Evolutionary conservation across 2,888 invertebrate species (phyloP).

Genomic region (Suillia variegata): DNA sequence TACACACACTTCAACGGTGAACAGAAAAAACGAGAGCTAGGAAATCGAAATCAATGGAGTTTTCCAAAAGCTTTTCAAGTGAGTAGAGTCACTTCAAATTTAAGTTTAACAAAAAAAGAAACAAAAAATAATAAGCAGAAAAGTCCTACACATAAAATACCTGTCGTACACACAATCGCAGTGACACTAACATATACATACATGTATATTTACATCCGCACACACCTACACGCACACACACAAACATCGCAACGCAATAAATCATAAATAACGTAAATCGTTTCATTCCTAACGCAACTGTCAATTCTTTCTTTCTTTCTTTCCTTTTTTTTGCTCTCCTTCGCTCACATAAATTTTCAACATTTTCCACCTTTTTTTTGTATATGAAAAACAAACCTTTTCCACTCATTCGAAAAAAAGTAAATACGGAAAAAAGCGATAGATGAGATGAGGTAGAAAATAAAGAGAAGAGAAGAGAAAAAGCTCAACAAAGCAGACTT

Average conservation of each 20-base stretch:
- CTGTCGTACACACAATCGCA: neutral
- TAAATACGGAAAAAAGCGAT: neutral
- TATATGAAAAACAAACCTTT: neutral
- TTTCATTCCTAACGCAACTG: slow-evolving; percentile 39
- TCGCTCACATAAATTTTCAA: slow-evolving; percentile 9
- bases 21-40: no score
- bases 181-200: no score
- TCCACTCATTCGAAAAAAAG: slow-evolving; percentile 1
- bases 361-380: neutral
- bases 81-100: neutral
- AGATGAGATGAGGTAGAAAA: neutral
- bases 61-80: neutral
- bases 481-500: slow-evolving; percentile 31
- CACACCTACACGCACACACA: neutral
- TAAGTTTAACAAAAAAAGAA: no score
- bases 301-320: no score
- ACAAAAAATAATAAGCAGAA: no score
- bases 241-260: slow-evolving; percentile 36
- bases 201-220: neutral
- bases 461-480: neutral
- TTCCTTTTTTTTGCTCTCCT: no score
- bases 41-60: neutral
- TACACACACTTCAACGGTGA: slow-evolving; percentile 27
- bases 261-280: slow-evolving; percentile 46
- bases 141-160: neutral